Percentiles rank a stretch among this genome's conserved stretches.
Conservation (phyloP, 2,797 vertebrate genomes). For the Anolis apletophallus region DNA sequence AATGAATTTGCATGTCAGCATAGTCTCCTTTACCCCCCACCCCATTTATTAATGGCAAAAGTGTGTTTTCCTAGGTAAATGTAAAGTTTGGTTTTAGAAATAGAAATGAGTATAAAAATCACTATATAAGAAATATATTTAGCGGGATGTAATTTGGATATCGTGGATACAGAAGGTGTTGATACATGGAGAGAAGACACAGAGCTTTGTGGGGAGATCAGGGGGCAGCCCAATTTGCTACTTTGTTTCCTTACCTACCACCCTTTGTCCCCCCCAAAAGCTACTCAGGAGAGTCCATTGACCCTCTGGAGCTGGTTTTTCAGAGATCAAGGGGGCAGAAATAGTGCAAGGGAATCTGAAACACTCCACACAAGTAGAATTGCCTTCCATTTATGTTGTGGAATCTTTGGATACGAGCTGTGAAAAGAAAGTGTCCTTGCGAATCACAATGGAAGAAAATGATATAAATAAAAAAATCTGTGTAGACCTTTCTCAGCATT, state of each 20-base stretch:
- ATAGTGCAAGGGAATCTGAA: neutral
- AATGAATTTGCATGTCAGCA: neutral
- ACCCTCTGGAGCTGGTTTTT: neutral
- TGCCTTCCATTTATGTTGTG: neutral
- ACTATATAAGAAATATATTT: neutral
- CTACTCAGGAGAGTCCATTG: neutral
- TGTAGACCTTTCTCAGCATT: conserved; percentile 43
- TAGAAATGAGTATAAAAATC: conserved; percentile 18
- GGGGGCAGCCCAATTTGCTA: no score
- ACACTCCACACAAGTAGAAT: neutral
- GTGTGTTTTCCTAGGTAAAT: conserved; percentile 27
- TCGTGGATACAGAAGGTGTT: neutral
- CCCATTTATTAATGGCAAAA: conserved; percentile 19
- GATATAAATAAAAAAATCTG: conserved; percentile 43
- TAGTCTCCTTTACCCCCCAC: neutral
- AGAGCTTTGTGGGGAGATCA: no score
- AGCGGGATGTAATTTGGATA: neutral
- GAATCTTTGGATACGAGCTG: neutral
- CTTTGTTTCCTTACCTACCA: neutral
- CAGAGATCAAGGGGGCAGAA: neutral
- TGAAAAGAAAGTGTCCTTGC: conserved; percentile 5
- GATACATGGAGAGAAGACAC: neutral
- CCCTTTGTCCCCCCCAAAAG: neutral
- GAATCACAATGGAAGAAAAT: conserved; percentile 22
- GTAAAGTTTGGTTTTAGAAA: conserved; percentile 19